phyloP scores from a whole-genome alignment of 1,140 invertebrate species.

The Tetragnatha versicolor region DNA sequence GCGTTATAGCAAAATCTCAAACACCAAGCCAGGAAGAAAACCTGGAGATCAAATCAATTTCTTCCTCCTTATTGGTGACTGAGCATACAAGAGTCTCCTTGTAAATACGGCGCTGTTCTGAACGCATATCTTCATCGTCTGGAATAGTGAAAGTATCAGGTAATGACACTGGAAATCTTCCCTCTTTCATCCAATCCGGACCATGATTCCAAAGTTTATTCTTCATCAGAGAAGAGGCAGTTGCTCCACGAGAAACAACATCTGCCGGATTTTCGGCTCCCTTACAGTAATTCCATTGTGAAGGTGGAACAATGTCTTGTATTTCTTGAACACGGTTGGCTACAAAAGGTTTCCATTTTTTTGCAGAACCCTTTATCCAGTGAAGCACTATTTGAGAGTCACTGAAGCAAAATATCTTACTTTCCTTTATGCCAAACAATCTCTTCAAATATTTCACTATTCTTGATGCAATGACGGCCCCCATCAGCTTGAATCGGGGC shows the following conservation, averaged over 20 bases:
- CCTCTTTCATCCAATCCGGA: slow-evolving; percentile 6
- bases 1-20: no score
- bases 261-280: slow-evolving; percentile 15
- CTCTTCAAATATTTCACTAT: not conserved
- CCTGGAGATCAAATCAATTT: no score
- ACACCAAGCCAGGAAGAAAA: no score
- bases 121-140: no score
- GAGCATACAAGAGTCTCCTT: no score
- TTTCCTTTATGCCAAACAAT: no score
- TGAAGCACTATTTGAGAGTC: slow-evolving; percentile 58
- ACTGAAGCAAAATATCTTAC: not conserved
- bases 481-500: slow-evolving; percentile 9
- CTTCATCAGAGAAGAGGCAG: not conserved
- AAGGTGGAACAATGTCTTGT: not conserved
- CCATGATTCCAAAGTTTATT: slow-evolving; percentile 9
- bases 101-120: no score
- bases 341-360: slow-evolving; percentile 57
- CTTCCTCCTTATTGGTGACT: no score
- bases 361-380: slow-evolving; percentile 60
- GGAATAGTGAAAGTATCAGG: no score
- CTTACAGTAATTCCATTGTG: not conserved
- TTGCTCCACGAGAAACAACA: not conserved
- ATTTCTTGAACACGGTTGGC: slow-evolving; percentile 4
- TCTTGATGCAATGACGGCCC: not conserved
- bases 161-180: no score